Base-by-base conservation (phyloP, 1,140 invertebrate species). In the Leucophenga varia region DNA sequence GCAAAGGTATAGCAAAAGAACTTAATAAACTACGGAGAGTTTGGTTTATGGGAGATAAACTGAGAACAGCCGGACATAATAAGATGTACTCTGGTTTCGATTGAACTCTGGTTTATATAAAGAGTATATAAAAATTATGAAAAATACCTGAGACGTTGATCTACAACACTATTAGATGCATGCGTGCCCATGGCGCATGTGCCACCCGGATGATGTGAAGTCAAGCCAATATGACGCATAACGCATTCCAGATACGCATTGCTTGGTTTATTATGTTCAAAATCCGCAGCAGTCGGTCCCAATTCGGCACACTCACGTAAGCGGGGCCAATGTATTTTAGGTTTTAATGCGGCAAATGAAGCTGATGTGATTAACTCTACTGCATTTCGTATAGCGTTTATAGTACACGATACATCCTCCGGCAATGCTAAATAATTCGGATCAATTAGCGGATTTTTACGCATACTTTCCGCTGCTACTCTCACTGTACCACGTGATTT, bases 361-460 rank as follows among this genome's bases (percentile, higher is more conserved):
- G 77, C 59, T 0, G 84, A 82, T 0, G 79, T 74, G 5, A 85
- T 57, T 22, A 67, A 1, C 63, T 77, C 63, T 5, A 85, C 71
- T 1, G 79, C 82, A 22, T 82, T 64, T 38, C 82, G 79, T 32
- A 88, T 79, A 3, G 83, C 86, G 64, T 76, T 74, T 12, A 83
- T 78, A 43, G 82, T 83, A 57, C 86, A 88, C 6, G 61, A 51
- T 3, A 89, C 65, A 60, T 90, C 87, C 10, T 77, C 71, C 0
- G 72, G 51, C 3, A 80, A 57, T 10, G 79, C 73, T n/a, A 91
- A 72, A 64, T 90, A 91, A 34, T 85, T 83, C 0, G 90, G 89
- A 74, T 93, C 82, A 13, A 93, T 86, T 5, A 81, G 65, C 0
- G 89, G 89, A 32, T 81, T 78, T 1, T 69, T 67, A 0, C 70